phyloP scores from a whole-genome alignment of 2,797 vertebrate species.

The Rousettus madagascariensis region DNA sequence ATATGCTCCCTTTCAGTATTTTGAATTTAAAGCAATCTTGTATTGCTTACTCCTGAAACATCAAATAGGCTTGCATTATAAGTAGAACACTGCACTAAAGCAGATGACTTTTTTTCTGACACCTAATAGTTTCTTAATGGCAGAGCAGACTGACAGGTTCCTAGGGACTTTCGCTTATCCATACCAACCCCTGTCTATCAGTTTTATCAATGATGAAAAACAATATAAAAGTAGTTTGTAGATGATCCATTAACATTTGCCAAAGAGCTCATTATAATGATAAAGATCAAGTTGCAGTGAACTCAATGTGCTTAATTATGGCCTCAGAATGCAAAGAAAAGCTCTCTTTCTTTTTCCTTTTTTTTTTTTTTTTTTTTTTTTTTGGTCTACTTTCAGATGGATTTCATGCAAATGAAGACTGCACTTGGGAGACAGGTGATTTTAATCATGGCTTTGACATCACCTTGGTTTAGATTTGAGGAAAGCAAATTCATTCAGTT shows the following conservation, averaged over 20 bases:
- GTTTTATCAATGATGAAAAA: background rate
- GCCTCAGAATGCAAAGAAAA: constrained; percentile 83
- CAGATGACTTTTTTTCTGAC: background rate
- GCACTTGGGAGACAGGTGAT: constrained; percentile 83
- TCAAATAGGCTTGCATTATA: background rate
- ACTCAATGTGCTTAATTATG: constrained; percentile 85
- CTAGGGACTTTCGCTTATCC: background rate
- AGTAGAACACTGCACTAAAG: background rate
- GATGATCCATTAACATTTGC: constrained; percentile 78
- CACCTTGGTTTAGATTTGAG: constrained; percentile 65
- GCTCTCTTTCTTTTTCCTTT: constrained; percentile 68
- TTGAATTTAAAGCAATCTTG: constrained; percentile 28
- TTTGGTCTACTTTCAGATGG: constrained; percentile 83
- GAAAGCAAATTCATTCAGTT: constrained; percentile 62
- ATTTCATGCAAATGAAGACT: constrained; percentile 81
- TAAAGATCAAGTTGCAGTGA: constrained; percentile 79
- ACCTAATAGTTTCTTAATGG: background rate
- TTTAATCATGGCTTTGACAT: constrained; percentile 82
- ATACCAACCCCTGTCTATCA: background rate
- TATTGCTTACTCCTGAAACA: background rate
- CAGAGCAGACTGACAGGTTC: background rate
- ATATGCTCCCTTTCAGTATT: constrained; percentile 8
- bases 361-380: constrained; percentile 73
- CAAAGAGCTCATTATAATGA: constrained; percentile 79
- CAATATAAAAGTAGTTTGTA: constrained; percentile 77